These are phyloP conservation scores for Nomada goodeniana DNA, from an alignment of 2,888 invertebrate species.

Conservation along the genomic window DNA sequence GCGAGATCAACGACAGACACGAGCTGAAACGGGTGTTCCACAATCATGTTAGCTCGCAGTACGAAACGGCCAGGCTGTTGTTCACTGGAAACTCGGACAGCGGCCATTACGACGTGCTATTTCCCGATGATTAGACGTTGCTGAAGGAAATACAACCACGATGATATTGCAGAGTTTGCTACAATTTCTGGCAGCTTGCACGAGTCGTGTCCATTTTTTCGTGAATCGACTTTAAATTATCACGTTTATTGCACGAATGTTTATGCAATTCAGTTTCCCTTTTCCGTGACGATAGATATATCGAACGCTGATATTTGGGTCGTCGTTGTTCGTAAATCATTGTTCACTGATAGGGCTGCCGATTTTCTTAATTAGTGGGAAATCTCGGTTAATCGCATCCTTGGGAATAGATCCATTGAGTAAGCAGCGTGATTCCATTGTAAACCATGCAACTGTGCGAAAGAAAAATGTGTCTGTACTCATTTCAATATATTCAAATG, in stretches of 20 bases:
- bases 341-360: no score
- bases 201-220: not conserved
- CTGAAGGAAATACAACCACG: not conserved
- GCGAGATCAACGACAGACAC: slow-evolving; percentile 66
- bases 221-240: not conserved
- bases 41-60: slow-evolving; percentile 65
- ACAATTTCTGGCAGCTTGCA: no score
- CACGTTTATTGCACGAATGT: no score
- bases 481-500: not conserved
- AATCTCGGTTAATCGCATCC: slow-evolving; percentile 67
- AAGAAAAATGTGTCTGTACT: not conserved
- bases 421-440: slow-evolving; percentile 71
- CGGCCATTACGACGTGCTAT: slow-evolving; percentile 79
- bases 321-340: no score
- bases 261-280: not conserved
- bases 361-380: no score
- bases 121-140: slow-evolving; percentile 47
- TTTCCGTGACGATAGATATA: no score
- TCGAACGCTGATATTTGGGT: no score
- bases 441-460: slow-evolving; percentile 73
- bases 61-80: slow-evolving; percentile 75
- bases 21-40: slow-evolving; percentile 75
- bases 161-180: no score
- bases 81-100: slow-evolving; percentile 79
- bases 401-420: slow-evolving; percentile 73